phyloP scores from a whole-genome alignment of 1,140 invertebrate genomes.

The Apolygus lucorum region DNA sequence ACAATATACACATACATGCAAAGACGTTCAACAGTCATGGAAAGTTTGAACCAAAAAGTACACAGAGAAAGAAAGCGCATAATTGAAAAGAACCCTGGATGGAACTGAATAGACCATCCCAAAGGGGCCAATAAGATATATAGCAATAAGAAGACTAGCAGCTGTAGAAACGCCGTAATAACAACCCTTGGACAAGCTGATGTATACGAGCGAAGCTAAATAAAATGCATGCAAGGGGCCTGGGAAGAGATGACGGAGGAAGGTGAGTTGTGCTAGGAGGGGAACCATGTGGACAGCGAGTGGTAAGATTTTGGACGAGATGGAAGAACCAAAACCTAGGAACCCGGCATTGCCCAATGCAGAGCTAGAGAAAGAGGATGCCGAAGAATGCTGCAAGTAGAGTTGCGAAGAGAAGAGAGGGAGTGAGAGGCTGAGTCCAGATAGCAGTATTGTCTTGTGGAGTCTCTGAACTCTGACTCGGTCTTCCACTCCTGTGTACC shows the following conservation, averaged over 20 bases:
- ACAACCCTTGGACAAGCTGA: slow-evolving; percentile 21
- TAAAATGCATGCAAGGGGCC: slow-evolving; percentile 20
- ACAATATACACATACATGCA: too few relatives aligned
- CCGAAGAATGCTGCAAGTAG: not conserved
- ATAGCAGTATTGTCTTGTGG: slow-evolving; percentile 8
- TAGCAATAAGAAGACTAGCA: slow-evolving; percentile 24
- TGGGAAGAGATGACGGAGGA: slow-evolving; percentile 12
- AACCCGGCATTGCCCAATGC: too few relatives aligned
- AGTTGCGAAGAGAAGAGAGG: slow-evolving; percentile 26
- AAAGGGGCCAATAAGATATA: slow-evolving; percentile 23
- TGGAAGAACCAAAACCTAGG: too few relatives aligned
- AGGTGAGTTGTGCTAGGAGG: slow-evolving; percentile 11
- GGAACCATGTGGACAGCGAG: slow-evolving; percentile 8
- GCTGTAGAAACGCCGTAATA: slow-evolving; percentile 26
- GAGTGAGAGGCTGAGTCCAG: slow-evolving; percentile 19
- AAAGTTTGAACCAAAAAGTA: slow-evolving; percentile 27
- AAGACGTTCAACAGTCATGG: not conserved
- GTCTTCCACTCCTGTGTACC: not conserved
- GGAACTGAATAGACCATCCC: slow-evolving; percentile 23
- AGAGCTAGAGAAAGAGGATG: too few relatives aligned
- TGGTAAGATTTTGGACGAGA: slow-evolving; percentile 8
- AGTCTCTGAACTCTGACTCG: slow-evolving; percentile 12
- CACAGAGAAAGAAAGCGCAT: slow-evolving; percentile 26
- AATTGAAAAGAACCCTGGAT: slow-evolving; percentile 27
- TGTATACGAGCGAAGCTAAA: slow-evolving; percentile 22